Evolutionary conservation across 37 sponge, comb jelly and placozoan species (phyloP), one percentile per base, ranked within the genome.

Genomic region (Agelas oroides): DNA sequence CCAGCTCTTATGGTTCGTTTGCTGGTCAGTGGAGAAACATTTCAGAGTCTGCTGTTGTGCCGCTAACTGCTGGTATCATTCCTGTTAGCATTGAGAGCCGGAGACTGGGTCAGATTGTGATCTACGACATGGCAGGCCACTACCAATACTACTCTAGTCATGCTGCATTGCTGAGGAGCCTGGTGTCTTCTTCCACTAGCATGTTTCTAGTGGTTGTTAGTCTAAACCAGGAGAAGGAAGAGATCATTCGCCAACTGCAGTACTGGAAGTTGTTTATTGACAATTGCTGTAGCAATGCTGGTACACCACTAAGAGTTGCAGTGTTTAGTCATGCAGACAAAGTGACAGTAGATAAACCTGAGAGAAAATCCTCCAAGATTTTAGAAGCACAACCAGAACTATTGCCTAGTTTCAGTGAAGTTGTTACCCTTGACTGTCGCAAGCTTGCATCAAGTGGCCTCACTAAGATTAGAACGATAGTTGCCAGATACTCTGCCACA

Each of bases 251-350:
- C 11, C 19, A 17, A 30, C 59, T 76, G 23, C 28, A 76, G 31
- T 76, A 76, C 76, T 76, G 76, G 76, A 59, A 31, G 21, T 55
- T 35, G 18, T 37, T 76, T 20, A 76, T 76, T 34, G 59, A 31
- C 0, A 58, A 30, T 8, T 8, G 8, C 27, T 31, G 59, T 20
- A 28, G 36, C 21, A 33, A 58, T 11, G 58, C 21, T 3, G 2
- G 14, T 12, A 25, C 19, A 2, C 32, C 27, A 0, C 36, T 35
- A 23, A 15, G 19, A 18, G 33, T 57, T 20, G 36, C 21, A 30
- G 76, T 76, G 19, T 56, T 56, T 2, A 76, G 59, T 35, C 59
- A 76, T 59, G 76, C 59, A 19, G 76, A 76, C 36, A 8, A 12
- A 15, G 34, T 58, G 21, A 20, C 58, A 37, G 59, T 18, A 37